Evolutionary conservation across 1,140 invertebrate species (phyloP).

Genomic region (Neodiprion virginianus): DNA sequence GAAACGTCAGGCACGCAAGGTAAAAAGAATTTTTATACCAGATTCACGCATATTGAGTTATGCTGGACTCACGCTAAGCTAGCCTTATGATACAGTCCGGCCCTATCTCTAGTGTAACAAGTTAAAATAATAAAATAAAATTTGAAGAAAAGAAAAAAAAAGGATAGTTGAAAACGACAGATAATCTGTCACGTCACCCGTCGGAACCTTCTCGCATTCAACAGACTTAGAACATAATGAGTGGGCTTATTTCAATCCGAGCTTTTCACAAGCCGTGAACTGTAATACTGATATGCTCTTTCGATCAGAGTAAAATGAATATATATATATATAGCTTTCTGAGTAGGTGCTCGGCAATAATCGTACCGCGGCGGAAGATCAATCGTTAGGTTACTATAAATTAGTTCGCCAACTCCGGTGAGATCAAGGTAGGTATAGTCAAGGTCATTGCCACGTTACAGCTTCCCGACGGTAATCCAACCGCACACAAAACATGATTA

Average conservation of each 20-base stretch:
- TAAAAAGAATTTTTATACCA: not conserved
- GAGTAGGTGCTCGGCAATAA: not conserved
- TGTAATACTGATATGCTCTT: not conserved
- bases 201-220: not conserved
- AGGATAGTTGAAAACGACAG: not conserved
- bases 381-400: not conserved
- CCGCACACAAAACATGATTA: not conserved
- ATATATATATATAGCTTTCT: not conserved
- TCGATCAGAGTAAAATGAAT: not conserved
- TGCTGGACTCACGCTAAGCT: not conserved
- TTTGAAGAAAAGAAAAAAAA: not conserved
- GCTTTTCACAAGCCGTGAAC: not conserved
- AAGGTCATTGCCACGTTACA: not conserved
- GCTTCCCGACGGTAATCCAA: not conserved
- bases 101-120: not conserved
- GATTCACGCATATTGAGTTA: not conserved
- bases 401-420: not conserved
- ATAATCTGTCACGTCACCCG: constrained; percentile 1
- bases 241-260: not conserved
- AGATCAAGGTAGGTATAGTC: not conserved
- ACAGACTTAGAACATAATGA: not conserved
- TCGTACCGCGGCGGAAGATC: not conserved
- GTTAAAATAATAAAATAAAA: not conserved
- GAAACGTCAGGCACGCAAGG: constrained; percentile 3
- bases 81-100: not conserved